Evolutionary conservation across 2,888 invertebrate genomes (phyloP).

Genomic region (Phania funesta): DNA sequence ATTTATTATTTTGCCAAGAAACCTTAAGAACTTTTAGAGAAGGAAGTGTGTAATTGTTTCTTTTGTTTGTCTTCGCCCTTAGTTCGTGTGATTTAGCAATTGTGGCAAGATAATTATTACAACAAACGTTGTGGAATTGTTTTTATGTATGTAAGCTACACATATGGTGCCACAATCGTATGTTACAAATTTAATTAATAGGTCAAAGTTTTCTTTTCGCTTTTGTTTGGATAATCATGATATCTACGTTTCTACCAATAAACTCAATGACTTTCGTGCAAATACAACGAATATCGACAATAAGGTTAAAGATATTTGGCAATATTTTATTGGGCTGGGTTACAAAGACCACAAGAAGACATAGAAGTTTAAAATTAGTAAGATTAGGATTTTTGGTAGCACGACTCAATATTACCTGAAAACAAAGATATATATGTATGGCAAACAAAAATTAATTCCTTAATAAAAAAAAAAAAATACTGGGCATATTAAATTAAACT

Average conservation of each 20-base stretch:
- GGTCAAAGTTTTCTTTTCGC: background rate
- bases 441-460: background rate
- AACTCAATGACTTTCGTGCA: background rate
- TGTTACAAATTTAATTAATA: conserved; percentile 6
- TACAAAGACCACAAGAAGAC: background rate
- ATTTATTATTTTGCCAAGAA: too few relatives aligned
- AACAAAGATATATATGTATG: background rate
- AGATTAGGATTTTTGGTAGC: conserved; percentile 11
- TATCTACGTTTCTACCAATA: background rate
- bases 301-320: background rate
- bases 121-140: background rate
- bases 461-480: background rate
- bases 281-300: too few relatives aligned
- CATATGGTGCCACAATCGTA: background rate
- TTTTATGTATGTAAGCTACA: background rate
- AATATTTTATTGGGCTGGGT: background rate
- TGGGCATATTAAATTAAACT: background rate
- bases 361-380: conserved; percentile 12
- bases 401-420: background rate
- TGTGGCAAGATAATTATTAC: background rate
- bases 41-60: too few relatives aligned
- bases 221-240: background rate
- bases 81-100: conserved; percentile 1
- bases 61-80: background rate
- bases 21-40: too few relatives aligned